Percentiles rank a stretch among this genome's conserved stretches.
These are phyloP conservation scores for Marcusenius ussheri DNA, from an alignment of 2,113 vertebrate species.

Conservation along the genomic window DNA sequence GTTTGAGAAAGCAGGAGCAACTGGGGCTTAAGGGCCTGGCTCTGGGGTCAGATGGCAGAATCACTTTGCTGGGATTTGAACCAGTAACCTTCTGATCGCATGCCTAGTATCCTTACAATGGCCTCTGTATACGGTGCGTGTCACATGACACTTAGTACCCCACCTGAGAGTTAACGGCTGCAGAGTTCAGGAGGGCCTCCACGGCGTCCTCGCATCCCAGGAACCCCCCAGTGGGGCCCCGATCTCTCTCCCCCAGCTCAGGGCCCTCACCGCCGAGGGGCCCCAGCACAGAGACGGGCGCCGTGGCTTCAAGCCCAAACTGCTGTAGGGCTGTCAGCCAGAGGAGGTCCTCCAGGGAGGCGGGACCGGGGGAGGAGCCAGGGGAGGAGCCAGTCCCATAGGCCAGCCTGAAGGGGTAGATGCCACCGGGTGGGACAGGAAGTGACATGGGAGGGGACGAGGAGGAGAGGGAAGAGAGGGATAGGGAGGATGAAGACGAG, in stretches of 20 bases:
- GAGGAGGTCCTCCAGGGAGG: conserved; percentile 91
- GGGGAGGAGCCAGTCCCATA: conserved; percentile 33
- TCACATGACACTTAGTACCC: not conserved
- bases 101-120: not conserved
- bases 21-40: not conserved
- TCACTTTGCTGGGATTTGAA: not conserved
- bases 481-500: conserved; percentile 56
- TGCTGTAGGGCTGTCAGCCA: conserved; percentile 90
- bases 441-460: conserved; percentile 60
- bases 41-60: not conserved
- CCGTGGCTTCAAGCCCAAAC: conserved; percentile 83
- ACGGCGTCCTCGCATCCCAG: conserved; percentile 93
- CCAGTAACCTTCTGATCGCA: not conserved
- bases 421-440: conserved; percentile 58
- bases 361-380: conserved; percentile 60
- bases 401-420: conserved; percentile 51
- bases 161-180: conserved; percentile 75
- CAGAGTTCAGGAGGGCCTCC: conserved; percentile 83
- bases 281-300: conserved; percentile 54
- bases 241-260: conserved; percentile 59
- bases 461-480: conserved; percentile 42
- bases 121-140: conserved; percentile 33
- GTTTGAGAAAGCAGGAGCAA: not conserved
- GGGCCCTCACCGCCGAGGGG: conserved; percentile 54
- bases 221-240: conserved; percentile 73